Base-by-base conservation (phyloP, 2,797 vertebrate genomes). In the Poecilia wingei region DNA sequence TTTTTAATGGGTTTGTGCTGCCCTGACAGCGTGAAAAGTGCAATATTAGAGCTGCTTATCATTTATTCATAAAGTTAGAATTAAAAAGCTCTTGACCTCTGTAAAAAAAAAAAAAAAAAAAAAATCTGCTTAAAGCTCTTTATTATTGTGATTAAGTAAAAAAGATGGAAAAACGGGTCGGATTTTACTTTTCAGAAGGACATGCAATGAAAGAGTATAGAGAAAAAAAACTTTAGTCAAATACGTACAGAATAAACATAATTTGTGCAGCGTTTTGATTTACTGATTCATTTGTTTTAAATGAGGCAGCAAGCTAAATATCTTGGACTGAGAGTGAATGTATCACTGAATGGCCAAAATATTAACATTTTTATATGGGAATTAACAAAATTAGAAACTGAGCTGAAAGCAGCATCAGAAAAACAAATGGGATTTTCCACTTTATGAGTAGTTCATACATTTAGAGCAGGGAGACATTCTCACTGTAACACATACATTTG, bases 361-460 rank as follows among this genome's bases (percentile, higher is more conserved):
- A 43, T 66, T 77, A 33, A 72, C 75, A 41, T 47, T 61, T 28
- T 61, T 61, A 87, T 83, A 84, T 55, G 49, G 82, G 28, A 87
- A 87, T 91, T 85, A 83, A 90, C 72, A 70, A 75, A 88, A 75
- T 31, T 82, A 80, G 79, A 88, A 83, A 91, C 81, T 72, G 76
- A 86, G 79, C 78, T 90, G 86, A 90, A 87, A 80, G 89, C 90
- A 87, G 74, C 76, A 78, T 90, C 31, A 69, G 41, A 72, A 68
- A 87, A 86, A 88, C 79, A 82, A 90, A 94, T 89, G 75, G 79
- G 78, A 89, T 90, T 91, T 91, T 91, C 81, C 79, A 81, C 83
- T 90, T 87, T 41, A 78, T 66, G 73, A 79, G 77, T 78, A 64
- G 78, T 14, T 87, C 86, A 89, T 89, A 75, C 87, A 90, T 91